Evolutionary conservation across 2,888 invertebrate genomes (phyloP), one percentile per base, ranked within the genome.

Genomic region (Sinelater perroti): DNA sequence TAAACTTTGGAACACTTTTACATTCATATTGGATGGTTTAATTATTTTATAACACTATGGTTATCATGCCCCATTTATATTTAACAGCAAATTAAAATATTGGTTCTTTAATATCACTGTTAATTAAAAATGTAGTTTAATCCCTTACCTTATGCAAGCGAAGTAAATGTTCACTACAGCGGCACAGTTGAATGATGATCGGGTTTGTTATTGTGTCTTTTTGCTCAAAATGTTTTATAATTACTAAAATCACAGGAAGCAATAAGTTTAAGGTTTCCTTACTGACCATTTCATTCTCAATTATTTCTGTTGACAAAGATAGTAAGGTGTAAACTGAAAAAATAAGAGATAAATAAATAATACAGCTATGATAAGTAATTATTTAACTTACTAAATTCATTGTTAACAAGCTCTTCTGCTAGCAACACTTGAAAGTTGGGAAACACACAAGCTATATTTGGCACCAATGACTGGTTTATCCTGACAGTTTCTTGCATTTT

Each of bases 361-460:
- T 1, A 18, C 4, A 18, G 1, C 16, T 17, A 18, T 33, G 2
- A 1, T 1, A 31, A 31, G 2, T 31, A 13, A 31, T 31, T 31
- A 16, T 14, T 35, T 35, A 20, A 14, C 24, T 24, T 40, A 40
- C 40, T 10, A 24, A 40, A 40, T 24, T 40, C 14, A 11, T 21
- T 6, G 14, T 24, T 24, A n/a, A 2, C 8, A 16, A 18, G 16
- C n/a, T 21, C 14, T 3, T 7, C 11, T 11, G 10, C 6, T 7
- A 40, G 7, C 13, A 40, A 13, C 6, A 14, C 8, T 2, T 14
- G 13, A 26, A 40, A 40, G 7, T n/a, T 2, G 1, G 13, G 24
- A 40, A 40, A 40, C 8, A 40, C 1, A 8, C n/a, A 1, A 24
- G 40, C 24, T 13, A 40, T 14, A 40, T 14, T n/a, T 11, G 8